Evolutionary conservation across 1,140 invertebrate species (phyloP), one percentile per base, ranked within the genome.

Genomic region (Neotoxoptera formosana): DNA sequence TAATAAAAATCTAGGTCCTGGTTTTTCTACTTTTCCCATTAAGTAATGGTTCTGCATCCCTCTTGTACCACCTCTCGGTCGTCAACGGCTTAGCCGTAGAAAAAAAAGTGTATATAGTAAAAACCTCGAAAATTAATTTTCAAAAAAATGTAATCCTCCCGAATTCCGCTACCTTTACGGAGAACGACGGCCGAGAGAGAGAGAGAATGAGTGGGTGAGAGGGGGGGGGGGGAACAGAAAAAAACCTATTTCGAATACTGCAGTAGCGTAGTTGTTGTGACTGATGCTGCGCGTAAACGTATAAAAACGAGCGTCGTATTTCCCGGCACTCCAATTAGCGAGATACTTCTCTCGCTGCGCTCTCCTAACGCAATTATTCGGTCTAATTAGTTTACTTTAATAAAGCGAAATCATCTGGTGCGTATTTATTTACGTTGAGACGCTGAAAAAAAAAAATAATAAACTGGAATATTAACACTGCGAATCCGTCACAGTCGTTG

Each of bases 91-190:
- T 56, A 89, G 4, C 34, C 6, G 14, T 25, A 36, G 21, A 86
- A 84, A 23, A 89, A 36, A 23, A 89, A 36, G n/a, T n/a, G n/a
- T 11, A 53, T 53, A 88, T 53, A 41, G 48, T 4, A 36, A 56
- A n/a, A 89, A 89, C 34, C 86, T 51, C 34, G 34, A 56, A 89
- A 89, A 89, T 89, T 89, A 56, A 89, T 89, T 89, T 89, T 25
- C 6, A 56, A 56, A 56, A 36, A 56, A 89, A 89, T 56, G 34
- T 53, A 53, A 89, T 89, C 88, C 48, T 41, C 21, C 17, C 47
- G 41, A 89, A 89, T 41, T 34, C 51, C 34, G 9, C 34, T 89
- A 30, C 21, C 8, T 36, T 53, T 9, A 36, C n/a, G 53, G 36
- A 53, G 48, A 51, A 56, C 4, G 20, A 56, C 4, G 20, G 3